Evolutionary conservation across 2,797 vertebrate species (phyloP), one percentile per base, ranked within the genome.

Genomic region (Chrosomus eos): DNA sequence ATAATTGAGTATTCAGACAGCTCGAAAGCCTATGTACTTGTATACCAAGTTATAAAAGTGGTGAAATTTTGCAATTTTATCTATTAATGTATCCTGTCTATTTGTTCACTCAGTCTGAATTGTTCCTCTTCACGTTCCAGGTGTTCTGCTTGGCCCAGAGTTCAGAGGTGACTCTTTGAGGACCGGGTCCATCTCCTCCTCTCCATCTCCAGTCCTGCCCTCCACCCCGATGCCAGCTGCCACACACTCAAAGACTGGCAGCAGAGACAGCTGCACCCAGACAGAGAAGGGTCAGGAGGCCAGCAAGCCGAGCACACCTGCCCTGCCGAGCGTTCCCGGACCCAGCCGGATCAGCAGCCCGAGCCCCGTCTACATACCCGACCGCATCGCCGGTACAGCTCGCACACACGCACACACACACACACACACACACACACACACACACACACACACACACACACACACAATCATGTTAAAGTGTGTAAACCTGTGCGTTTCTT

Each of bases 251-350:
- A 99, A 99, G 93, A 98, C 97, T 0, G 97, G 97, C 91, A 99
- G 98, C 93, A 95, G 96, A 67, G 98, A 99, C 93, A 99, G 98
- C 94, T 97, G 96, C 93, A 99, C 98, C 0, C 98, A 99, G 92
- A 99, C 98, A 0, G 98, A 99, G 67, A 94, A 97, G 86, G 95
- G 96, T 62, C 94, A 92, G 0, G 97, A 98, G 40, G 90, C 91
- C 28, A 95, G 91, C 92, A 99, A 98, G 75, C 86, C 95, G 87
- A 93, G 92, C 88, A 93, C 92, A 3, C 92, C 93, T 0, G 94
- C 93, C 66, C 90, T 96, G 36, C 95, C 95, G 87, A 94, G 91
- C 88, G 93, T 95, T 91, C 91, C 94, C 0, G 88, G 91, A 55
- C 95, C 90, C 19, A 95, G 89, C 45, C 94, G 96, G 43, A 92